Evolutionary conservation across 2,888 invertebrate genomes (phyloP).

Genomic region (Nomada ferruginata): DNA sequence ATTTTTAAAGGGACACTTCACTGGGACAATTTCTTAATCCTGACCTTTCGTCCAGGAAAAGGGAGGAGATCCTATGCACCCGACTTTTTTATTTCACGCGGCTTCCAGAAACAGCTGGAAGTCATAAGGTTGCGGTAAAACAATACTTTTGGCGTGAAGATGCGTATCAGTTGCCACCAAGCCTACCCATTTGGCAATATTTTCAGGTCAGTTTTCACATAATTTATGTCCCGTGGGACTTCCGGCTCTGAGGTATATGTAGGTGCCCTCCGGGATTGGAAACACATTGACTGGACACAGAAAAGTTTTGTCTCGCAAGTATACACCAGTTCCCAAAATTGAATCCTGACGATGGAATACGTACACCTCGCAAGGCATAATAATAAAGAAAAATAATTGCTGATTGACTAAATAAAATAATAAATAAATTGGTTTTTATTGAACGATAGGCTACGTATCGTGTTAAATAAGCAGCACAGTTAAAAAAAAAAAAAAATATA

Average conservation of each 20-base stretch:
- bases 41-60: neutral
- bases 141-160: slow-evolving; percentile 63
- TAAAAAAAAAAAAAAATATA: too few species aligned
- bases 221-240: slow-evolving; percentile 56
- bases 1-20: neutral
- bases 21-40: neutral
- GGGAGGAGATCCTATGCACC: slow-evolving; percentile 7
- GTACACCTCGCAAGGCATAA: too few species aligned
- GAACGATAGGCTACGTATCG: too few species aligned
- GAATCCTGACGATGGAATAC: too few species aligned
- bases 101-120: slow-evolving; percentile 63
- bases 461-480: too few species aligned
- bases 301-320: too few species aligned
- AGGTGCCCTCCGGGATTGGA: neutral
- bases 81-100: slow-evolving; percentile 6
- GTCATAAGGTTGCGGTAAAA: slow-evolving; percentile 64
- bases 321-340: too few species aligned
- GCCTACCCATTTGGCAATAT: slow-evolving; percentile 36
- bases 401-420: too few species aligned
- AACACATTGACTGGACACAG: neutral
- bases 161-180: slow-evolving; percentile 35
- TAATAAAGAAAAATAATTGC: too few species aligned
- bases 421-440: too few species aligned
- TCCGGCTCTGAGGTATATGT: slow-evolving; percentile 43
- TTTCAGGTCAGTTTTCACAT: slow-evolving; percentile 42